Evolutionary conservation across 2,113 vertebrate genomes (phyloP).

Genomic region (Nesogale talazaci): DNA sequence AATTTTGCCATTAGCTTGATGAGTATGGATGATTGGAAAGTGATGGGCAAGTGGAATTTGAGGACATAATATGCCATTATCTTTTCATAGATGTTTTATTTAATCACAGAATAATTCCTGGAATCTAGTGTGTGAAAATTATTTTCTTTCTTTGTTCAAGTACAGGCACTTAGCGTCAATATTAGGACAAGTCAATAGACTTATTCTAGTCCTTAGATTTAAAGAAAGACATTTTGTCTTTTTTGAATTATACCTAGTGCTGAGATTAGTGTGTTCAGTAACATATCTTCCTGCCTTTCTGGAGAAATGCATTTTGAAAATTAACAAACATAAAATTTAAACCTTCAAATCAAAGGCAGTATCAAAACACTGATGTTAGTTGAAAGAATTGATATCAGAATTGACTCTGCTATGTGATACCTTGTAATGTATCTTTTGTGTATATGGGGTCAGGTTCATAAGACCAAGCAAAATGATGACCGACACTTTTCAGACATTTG

Average conservation of each 20-base stretch:
- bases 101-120: not conserved
- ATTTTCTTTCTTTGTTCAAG: not conserved
- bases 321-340: not conserved
- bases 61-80: not conserved
- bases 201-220: no score
- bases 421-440: not conserved
- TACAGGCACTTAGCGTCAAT: not conserved
- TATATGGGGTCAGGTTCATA: not conserved
- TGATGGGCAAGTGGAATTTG: not conserved
- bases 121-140: not conserved
- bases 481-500: not conserved
- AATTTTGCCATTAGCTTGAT: not conserved
- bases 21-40: not conserved
- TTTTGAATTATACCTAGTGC: not conserved
- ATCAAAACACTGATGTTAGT: not conserved
- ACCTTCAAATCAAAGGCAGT: not conserved
- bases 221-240: no score
- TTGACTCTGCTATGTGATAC: not conserved
- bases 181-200: no score
- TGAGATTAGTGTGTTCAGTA: not conserved
- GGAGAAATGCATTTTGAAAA: not conserved
- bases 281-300: no score
- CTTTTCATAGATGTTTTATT: not conserved
- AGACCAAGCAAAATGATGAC: not conserved
- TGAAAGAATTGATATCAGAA: not conserved